Percentiles rank a stretch among this genome's conserved stretches.
These are phyloP conservation scores for Poicephalus gulielmi DNA, from an alignment of 2,113 vertebrate species.

Conservation along the genomic window DNA sequence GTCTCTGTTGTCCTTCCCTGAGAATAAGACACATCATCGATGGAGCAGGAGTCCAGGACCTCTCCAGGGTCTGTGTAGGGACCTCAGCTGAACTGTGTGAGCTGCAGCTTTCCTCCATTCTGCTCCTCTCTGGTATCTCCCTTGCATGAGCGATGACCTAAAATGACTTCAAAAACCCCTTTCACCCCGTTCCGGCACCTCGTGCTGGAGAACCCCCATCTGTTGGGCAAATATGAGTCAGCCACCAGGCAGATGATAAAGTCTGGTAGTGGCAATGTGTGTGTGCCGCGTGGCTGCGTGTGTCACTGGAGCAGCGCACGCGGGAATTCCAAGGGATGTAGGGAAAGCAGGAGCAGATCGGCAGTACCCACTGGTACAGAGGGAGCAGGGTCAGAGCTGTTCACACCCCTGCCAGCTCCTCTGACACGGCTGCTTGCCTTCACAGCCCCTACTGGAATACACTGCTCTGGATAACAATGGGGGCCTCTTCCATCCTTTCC, in stretches of 20 bases:
- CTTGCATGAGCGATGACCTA: accelerated
- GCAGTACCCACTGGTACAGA: not conserved
- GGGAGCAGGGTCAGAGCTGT: not conserved
- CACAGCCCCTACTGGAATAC: not conserved
- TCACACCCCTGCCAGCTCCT: not conserved
- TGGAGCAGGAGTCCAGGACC: not conserved
- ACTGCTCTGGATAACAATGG: accelerated
- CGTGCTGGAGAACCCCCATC: not conserved
- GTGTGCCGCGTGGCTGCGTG: not conserved
- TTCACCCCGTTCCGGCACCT: not conserved
- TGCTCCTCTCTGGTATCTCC: not conserved
- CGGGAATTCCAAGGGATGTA: not conserved
- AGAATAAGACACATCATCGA: accelerated
- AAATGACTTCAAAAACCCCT: not conserved
- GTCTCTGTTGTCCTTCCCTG: not conserved
- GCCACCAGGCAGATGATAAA: not conserved
- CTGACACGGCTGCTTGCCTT: not conserved
- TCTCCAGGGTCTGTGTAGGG: accelerated
- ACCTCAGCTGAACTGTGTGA: not conserved
- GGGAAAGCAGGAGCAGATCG: accelerated
- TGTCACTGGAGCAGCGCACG: accelerated
- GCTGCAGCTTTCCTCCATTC: not conserved
- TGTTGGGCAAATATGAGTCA: not conserved
- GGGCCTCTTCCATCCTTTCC: accelerated
- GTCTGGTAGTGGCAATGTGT: not conserved